These are phyloP conservation scores for Osmerus mordax DNA, from an alignment of 2,113 vertebrate genomes.

Conservation along the genomic window DNA sequence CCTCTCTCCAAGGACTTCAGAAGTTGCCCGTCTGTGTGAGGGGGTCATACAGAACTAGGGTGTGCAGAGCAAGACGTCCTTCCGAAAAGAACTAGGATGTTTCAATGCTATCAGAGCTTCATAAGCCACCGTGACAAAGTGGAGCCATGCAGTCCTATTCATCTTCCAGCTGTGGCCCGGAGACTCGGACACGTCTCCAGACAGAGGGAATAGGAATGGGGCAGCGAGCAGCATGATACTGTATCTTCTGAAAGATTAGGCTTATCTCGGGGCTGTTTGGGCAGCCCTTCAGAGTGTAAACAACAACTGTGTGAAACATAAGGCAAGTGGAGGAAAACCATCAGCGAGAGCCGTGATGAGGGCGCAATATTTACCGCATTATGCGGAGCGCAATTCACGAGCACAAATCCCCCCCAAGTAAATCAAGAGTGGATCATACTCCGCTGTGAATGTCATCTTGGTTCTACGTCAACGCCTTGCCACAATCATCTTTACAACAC, in stretches of 20 bases:
- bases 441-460: too few species aligned
- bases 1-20: neutral
- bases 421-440: too few species aligned
- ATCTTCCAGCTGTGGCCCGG: constrained; percentile 68
- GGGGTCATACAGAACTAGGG: constrained; percentile 1
- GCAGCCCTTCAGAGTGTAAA: constrained; percentile 37
- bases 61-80: constrained; percentile 49
- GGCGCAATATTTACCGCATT: too few species aligned
- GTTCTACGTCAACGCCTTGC: too few species aligned
- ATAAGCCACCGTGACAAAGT: constrained; percentile 69
- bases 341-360: too few species aligned
- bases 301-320: neutral
- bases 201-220: constrained; percentile 66
- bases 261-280: constrained; percentile 66
- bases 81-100: constrained; percentile 34
- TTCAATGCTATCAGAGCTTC: constrained; percentile 64
- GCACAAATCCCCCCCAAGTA: too few species aligned
- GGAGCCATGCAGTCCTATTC: constrained; percentile 62
- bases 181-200: constrained; percentile 58
- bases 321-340: neutral
- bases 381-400: too few species aligned
- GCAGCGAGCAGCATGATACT: constrained; percentile 52
- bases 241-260: constrained; percentile 61
- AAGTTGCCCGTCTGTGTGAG: neutral
- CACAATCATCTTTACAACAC: too few species aligned